A percentile compares a stretch with the other conserved stretches of the same genome.
Evolutionary conservation across 2,888 invertebrate genomes (phyloP).

Genomic region (Heliconius erato): DNA sequence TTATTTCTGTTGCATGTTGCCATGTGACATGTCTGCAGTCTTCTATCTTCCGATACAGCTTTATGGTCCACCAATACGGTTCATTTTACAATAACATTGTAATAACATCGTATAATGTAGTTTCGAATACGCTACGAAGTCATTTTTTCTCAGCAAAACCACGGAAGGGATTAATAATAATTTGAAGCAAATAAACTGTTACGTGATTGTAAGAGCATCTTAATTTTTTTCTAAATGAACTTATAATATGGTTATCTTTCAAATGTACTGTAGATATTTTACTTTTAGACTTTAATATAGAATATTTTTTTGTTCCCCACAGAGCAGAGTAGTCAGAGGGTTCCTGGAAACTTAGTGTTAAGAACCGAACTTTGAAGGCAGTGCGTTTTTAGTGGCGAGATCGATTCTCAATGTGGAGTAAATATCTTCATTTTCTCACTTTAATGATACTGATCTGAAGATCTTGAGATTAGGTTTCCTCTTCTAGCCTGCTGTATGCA

Average conservation of each 20-base stretch:
- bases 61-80: slow-evolving; percentile 33
- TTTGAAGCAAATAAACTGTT: slow-evolving; percentile 76
- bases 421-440: too few species aligned
- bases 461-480: too few species aligned
- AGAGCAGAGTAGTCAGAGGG: neutral
- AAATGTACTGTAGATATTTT: neutral
- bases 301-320: neutral
- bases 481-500: too few species aligned
- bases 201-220: slow-evolving; percentile 39
- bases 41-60: slow-evolving; percentile 11
- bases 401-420: too few species aligned
- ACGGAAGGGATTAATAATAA: slow-evolving; percentile 77
- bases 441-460: too few species aligned
- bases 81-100: slow-evolving; percentile 30
- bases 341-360: too few species aligned
- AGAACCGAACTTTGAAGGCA: too few species aligned
- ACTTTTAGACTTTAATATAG: too few species aligned
- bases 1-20: slow-evolving; percentile 50
- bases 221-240: neutral
- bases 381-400: too few species aligned
- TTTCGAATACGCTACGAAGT: slow-evolving; percentile 58
- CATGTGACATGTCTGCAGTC: slow-evolving; percentile 40
- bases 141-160: slow-evolving; percentile 77
- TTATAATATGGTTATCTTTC: neutral
- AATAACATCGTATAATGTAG: slow-evolving; percentile 25